phyloP scores from a whole-genome alignment of 2,113 vertebrate genomes.

The Paralichthys olivaceus region DNA sequence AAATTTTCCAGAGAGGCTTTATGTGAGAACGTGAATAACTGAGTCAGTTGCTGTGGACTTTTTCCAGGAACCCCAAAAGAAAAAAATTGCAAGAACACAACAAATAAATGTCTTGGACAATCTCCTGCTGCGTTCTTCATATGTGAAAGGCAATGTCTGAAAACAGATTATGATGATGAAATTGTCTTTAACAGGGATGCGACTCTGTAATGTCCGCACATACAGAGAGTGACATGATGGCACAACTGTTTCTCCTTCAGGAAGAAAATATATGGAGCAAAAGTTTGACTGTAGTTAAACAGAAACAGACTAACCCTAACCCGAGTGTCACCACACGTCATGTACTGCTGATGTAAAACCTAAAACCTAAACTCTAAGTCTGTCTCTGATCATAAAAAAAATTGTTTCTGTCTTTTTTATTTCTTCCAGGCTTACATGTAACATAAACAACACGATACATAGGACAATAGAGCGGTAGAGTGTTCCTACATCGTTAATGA shows the following conservation, averaged over 20 bases:
- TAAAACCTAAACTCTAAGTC: neutral
- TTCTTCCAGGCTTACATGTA: neutral
- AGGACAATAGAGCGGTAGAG: neutral
- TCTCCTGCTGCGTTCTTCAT: no score
- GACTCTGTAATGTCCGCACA: neutral
- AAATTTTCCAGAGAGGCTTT: no score
- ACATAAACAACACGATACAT: neutral
- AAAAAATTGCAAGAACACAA: no score
- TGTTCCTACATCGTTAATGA: neutral
- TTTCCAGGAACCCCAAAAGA: no score
- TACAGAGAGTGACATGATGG: neutral
- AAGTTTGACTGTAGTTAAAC: no score
- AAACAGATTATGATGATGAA: neutral
- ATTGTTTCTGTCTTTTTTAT: neutral
- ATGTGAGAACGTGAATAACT: neutral
- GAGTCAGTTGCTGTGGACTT: no score
- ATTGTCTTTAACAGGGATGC: neutral
- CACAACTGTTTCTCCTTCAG: constrained; percentile 5
- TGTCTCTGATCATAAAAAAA: constrained; percentile 10
- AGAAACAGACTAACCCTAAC: no score
- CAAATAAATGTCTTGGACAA: no score
- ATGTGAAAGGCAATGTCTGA: no score
- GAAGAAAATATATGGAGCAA: constrained; percentile 29
- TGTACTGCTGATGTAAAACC: constrained; percentile 13
- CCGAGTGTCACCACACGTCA: constrained; percentile 1